Evolutionary conservation across 1,140 invertebrate genomes (phyloP).

Genomic region (Drosophila pandora): DNA sequence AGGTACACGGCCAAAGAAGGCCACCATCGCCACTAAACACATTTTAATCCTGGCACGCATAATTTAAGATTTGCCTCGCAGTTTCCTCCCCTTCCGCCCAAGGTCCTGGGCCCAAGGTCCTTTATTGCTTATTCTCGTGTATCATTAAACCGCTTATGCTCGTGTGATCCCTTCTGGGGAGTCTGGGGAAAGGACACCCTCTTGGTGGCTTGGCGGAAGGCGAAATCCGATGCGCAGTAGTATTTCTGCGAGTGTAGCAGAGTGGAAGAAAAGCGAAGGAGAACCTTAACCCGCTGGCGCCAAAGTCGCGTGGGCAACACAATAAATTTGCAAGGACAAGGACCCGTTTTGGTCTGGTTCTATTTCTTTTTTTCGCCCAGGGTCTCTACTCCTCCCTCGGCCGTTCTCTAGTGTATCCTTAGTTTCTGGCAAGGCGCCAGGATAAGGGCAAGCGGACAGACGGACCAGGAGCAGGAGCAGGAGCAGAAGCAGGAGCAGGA

Average conservation of each 20-base stretch:
- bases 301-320: slow-evolving; percentile 76
- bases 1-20: slow-evolving; percentile 10
- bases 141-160: slow-evolving; percentile 23
- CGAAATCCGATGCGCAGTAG: not conserved
- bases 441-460: slow-evolving; percentile 26
- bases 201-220: not conserved
- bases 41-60: not conserved
- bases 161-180: not conserved
- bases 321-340: slow-evolving; percentile 76
- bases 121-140: slow-evolving; percentile 20
- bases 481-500: not conserved
- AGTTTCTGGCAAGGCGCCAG: slow-evolving; percentile 64
- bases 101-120: not conserved
- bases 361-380: not conserved
- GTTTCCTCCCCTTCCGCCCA: not conserved
- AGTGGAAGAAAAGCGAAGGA: slow-evolving; percentile 44
- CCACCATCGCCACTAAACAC: too few relatives aligned
- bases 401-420: not conserved
- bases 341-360: slow-evolving; percentile 33
- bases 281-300: slow-evolving; percentile 74
- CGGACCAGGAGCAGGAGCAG: not conserved
- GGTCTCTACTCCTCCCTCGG: not conserved
- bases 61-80: not conserved
- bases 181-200: not conserved
- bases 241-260: slow-evolving; percentile 37